These are phyloP conservation scores for Sepiola atlantica DNA, from an alignment of 2,888 invertebrate species.

Conservation along the genomic window DNA sequence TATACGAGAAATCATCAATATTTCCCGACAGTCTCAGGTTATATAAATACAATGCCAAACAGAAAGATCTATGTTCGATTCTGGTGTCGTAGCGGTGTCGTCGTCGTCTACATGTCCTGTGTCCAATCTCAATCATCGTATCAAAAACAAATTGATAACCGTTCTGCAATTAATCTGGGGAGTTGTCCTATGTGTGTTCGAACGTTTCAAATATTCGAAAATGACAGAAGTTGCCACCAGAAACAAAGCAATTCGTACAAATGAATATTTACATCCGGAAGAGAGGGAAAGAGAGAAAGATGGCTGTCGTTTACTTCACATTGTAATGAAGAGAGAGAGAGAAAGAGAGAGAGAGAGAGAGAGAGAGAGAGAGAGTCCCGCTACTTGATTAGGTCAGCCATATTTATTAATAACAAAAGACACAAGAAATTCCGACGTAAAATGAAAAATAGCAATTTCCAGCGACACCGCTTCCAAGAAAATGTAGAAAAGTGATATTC, in stretches of 20 bases:
- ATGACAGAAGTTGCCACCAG: not conserved
- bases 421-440: not conserved
- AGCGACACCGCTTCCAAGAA: not conserved
- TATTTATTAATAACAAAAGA: conserved; percentile 20
- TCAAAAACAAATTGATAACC: not conserved
- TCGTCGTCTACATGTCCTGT: not conserved
- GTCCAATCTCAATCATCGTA: not conserved
- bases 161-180: not conserved
- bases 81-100: not conserved
- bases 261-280: not conserved
- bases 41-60: not conserved
- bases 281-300: too few species aligned
- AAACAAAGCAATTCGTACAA: not conserved
- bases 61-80: not conserved
- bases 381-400: not conserved
- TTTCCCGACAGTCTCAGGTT: not conserved
- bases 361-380: not conserved
- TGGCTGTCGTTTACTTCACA: not conserved
- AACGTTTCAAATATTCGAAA: not conserved
- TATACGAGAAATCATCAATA: not conserved
- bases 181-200: not conserved
- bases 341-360: not conserved
- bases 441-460: conserved; percentile 9
- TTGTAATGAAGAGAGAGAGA: not conserved
- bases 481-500: not conserved